Evolutionary conservation across 2,797 vertebrate genomes (phyloP), one percentile per base, ranked within the genome.

Genomic region (Manis pentadactyla): DNA sequence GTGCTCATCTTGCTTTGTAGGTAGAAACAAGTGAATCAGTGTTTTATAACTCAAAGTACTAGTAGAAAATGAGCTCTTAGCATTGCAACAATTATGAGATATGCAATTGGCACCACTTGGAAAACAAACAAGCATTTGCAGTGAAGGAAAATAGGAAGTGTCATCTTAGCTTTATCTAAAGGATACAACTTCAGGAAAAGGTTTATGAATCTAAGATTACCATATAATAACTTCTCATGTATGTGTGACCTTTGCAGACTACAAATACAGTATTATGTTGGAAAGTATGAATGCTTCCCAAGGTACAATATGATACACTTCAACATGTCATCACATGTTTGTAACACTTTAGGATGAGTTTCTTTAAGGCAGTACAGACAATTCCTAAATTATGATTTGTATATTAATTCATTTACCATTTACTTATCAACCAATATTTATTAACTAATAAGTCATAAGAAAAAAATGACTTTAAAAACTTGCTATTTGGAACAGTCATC

Each of bases 1-100:
- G 31, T 87, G 51, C 39, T 97, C 89, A 87, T 94, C 79, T 94
- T 97, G 74, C 91, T 97, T 94, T 96, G 69, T 97, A 94, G 88
- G 95, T 96, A 97, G 83, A 96, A 97, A 96, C 3, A 9, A 71
- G 57, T 90, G 64, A 95, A 95, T 93, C 87, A 96, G 49, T 79
- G 75, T 92, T 96, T 97, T 96, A 87, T 85, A 96, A 95, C 91
- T 85, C 86, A 97, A 91, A 85, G 34, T 92, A 64, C 95, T 93
- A 81, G 53, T 64, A 92, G 96, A 91, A 97, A 97, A 97, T 85
- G 89, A 90, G 88, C 96, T 66, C 83, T 85, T 90, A 96, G 79
- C 37, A 59, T 71, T 90, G 86, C 37, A 91, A 81, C 59, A 96
- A 84, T 92, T 95, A 94, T 91, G 75, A 94, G 82, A 83, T 92